These are phyloP conservation scores for Ephestia elutella DNA, from an alignment of 1,140 invertebrate genomes.

Conservation along the genomic window DNA sequence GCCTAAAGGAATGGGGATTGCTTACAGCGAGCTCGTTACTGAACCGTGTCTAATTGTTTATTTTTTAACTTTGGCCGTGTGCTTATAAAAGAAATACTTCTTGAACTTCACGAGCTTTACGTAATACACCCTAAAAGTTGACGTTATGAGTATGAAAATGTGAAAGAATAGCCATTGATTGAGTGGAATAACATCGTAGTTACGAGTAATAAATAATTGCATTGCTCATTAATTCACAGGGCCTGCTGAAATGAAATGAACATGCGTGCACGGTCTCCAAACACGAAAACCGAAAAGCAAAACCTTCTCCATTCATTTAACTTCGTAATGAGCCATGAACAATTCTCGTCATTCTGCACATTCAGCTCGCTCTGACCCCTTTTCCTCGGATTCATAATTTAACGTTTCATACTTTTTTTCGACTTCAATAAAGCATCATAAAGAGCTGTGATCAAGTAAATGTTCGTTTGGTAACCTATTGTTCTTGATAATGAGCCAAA, in stretches of 20 bases:
- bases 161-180: no score
- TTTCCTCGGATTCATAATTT: constrained; percentile 53
- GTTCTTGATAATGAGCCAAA: constrained; percentile 51
- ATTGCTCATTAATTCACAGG: no score
- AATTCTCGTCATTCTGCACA: constrained; percentile 51
- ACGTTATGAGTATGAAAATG: no score
- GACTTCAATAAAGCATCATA: constrained; percentile 55
- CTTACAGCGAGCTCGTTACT: constrained; percentile 15
- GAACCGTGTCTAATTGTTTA: not conserved
- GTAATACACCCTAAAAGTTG: no score
- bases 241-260: constrained; percentile 15
- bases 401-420: constrained; percentile 48
- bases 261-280: constrained; percentile 29
- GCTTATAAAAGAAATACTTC: not conserved
- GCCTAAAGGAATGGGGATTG: not conserved
- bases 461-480: constrained; percentile 48
- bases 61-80: constrained; percentile 2
- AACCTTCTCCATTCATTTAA: constrained; percentile 46
- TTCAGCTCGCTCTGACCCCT: constrained; percentile 41
- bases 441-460: constrained; percentile 62
- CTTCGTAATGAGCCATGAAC: constrained; percentile 62
- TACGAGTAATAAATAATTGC: no score
- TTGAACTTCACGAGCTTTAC: no score
- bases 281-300: constrained; percentile 31
- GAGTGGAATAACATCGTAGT: no score